Base-by-base conservation (phyloP, 2,888 invertebrate species). In the Eubasilissa splendida region DNA sequence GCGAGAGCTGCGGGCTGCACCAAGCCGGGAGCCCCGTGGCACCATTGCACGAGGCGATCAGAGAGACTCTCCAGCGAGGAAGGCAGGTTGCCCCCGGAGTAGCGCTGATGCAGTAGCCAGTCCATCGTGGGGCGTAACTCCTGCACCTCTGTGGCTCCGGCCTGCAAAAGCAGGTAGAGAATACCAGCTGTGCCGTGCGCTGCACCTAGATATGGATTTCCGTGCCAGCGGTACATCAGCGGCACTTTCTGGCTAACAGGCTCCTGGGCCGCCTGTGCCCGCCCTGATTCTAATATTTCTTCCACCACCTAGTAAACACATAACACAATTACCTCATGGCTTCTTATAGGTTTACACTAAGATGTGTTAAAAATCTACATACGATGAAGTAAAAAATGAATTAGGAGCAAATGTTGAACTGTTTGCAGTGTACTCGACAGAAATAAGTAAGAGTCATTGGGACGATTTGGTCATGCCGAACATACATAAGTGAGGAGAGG, bases 21-120 rank as follows among this genome's bases (percentile, higher is more conserved):
- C 89, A 95, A 95, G 59, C 97, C 97, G 22, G 97, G 96, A 33
- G 97, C 96, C n/a, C 97, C 97, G 87, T 97, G 97, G 88, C 97
- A 97, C 97, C 97, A 97, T 85, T 97, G 97, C 31, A 97, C 93
- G 83, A 97, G 91, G 87, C 92, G 93, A 87, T 97, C 97, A 53
- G 91, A 88, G 66, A 88, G 88, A 83, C 92, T 94, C 50, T 92
- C 94, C 52, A 95, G 85, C 0, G 96, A 96, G 0, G 96, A 96
- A 0, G 95, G 95, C 86, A 94, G 95, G 88, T 95, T 95, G 2
- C 94, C 94, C 84, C 92, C 92, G 10, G 90, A 86, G 85, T 91
- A 93, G 84, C 91, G 90, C 84, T 92, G 87, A 42, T 86, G 88
- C 63, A 92, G 85, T 79, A 95, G 87, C 90, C 93, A 94, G 85